phyloP scores from a whole-genome alignment of 2,113 vertebrate genomes.

The Parotia lawesii region DNA sequence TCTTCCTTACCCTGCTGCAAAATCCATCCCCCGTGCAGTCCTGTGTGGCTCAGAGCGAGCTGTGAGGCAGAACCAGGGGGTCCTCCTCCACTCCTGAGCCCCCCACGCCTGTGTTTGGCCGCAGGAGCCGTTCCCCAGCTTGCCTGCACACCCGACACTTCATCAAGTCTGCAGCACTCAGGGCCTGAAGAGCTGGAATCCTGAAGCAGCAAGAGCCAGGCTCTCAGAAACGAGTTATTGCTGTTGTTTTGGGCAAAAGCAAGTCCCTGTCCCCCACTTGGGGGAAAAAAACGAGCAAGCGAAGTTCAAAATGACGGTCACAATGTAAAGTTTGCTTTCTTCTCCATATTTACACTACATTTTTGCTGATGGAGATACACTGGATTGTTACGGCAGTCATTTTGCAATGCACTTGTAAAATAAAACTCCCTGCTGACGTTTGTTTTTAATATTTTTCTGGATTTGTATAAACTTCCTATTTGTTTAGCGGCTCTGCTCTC shows the following conservation, averaged over 20 bases:
- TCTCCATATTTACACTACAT: background rate
- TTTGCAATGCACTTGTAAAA: background rate
- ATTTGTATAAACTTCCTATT: background rate
- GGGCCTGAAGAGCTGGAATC: background rate
- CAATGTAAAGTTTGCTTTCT: background rate
- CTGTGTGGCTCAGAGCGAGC: background rate
- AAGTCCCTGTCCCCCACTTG: background rate
- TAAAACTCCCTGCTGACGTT: background rate
- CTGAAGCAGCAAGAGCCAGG: background rate
- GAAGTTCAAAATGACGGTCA: background rate
- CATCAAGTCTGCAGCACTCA: constrained; percentile 15
- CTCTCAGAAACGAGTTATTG: background rate
- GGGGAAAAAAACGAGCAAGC: accelerated
- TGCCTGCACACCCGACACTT: background rate
- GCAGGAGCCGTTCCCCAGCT: background rate
- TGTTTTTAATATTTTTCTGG: background rate
- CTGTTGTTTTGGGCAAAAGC: background rate
- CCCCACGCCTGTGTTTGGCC: background rate
- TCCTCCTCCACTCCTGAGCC: background rate
- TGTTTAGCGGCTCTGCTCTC: background rate
- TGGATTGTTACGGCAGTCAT: background rate
- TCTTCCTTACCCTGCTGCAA: background rate
- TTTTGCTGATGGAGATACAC: background rate
- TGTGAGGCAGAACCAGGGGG: background rate
- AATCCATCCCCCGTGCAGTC: background rate